Evolutionary conservation across 2,888 invertebrate genomes (phyloP).

Genomic region (Ellobium chinense): DNA sequence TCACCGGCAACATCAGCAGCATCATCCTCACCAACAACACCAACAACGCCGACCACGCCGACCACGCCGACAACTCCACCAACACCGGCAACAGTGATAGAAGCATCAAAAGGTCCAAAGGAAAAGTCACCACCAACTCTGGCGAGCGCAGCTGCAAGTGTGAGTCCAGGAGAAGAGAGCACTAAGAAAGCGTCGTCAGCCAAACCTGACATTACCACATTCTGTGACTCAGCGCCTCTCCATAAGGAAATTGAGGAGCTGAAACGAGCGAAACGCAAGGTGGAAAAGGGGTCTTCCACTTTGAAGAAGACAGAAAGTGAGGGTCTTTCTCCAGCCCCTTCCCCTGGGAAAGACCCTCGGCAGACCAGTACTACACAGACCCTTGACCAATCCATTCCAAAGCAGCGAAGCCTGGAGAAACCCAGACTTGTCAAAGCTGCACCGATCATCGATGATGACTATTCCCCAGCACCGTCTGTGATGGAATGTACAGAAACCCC

Average conservation of each 20-base stretch:
- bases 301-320: conserved; percentile 44
- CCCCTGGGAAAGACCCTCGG: conserved; percentile 23
- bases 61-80: neutral
- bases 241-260: conserved; percentile 33
- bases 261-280: conserved; percentile 46
- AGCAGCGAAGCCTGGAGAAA: conserved; percentile 47
- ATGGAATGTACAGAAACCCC: conserved; percentile 53
- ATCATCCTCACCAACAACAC: neutral
- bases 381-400: conserved; percentile 68
- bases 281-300: conserved; percentile 59
- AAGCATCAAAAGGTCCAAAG: neutral
- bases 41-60: neutral
- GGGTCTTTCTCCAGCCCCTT: conserved; percentile 22
- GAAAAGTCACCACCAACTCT: neutral
- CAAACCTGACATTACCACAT: conserved; percentile 7
- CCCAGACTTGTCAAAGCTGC: conserved; percentile 45
- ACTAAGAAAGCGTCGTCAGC: neutral
- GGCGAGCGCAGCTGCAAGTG: neutral
- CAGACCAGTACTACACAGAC: conserved; percentile 55
- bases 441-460: conserved; percentile 50
- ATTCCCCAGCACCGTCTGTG: conserved; percentile 55
- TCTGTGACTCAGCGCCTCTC: conserved; percentile 38
- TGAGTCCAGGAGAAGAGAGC: neutral
- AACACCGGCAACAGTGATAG: neutral
- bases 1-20: neutral